phyloP scores from a whole-genome alignment of 2,888 invertebrate species.

The Pammene fasciana region DNA sequence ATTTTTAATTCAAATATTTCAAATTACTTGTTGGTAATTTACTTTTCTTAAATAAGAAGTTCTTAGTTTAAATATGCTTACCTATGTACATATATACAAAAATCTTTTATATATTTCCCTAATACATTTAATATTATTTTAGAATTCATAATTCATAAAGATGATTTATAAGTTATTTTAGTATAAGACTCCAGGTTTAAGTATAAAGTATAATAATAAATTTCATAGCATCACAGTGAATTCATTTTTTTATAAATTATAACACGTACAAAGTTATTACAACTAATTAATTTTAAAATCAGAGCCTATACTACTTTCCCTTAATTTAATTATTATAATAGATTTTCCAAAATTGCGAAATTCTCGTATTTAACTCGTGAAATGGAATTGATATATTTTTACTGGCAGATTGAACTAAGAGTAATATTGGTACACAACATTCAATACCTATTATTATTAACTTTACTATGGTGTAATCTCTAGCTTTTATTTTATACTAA shows the following conservation, averaged over 20 bases:
- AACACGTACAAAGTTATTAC: constrained; percentile 31
- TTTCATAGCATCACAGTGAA: constrained; percentile 81
- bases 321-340: constrained; percentile 17
- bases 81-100: constrained; percentile 50
- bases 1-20: no score
- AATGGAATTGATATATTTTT: not conserved
- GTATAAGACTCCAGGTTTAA: constrained; percentile 47
- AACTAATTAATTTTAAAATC: constrained; percentile 33
- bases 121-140: constrained; percentile 41
- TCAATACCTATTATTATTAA: no score
- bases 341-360: constrained; percentile 17
- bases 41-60: constrained; percentile 35
- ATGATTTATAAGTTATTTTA: constrained; percentile 46
- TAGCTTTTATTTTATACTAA: no score
- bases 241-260: constrained; percentile 57
- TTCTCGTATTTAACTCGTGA: constrained; percentile 8
- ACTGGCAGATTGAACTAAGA: not conserved
- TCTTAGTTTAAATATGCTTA: not conserved
- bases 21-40: constrained; percentile 21
- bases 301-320: constrained; percentile 12
- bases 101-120: constrained; percentile 52
- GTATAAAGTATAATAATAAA: constrained; percentile 60
- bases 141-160: constrained; percentile 48
- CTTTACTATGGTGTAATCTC: no score
- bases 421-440: not conserved